Evolutionary conservation across 1,140 invertebrate species (phyloP).

Genomic region (Dysdera silvatica): DNA sequence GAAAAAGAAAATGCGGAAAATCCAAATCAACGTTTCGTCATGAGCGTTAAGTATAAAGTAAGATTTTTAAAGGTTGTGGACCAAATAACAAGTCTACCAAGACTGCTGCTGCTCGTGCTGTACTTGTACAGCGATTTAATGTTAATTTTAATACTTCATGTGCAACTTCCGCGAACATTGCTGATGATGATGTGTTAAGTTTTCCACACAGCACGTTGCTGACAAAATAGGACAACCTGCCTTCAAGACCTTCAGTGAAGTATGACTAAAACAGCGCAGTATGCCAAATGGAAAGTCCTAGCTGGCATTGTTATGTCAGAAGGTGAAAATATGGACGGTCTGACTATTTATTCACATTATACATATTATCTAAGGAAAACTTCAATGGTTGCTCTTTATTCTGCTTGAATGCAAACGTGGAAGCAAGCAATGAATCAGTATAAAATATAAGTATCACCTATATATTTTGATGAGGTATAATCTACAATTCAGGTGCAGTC

Average conservation of each 20-base stretch:
- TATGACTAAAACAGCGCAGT: slow-evolving; percentile 40
- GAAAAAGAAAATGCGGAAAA: slow-evolving; percentile 61
- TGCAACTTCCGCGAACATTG: slow-evolving; percentile 28
- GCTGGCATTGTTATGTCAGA: slow-evolving; percentile 46
- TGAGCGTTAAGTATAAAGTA: slow-evolving; percentile 66
- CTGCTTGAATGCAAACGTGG: too few species aligned
- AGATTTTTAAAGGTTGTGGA: slow-evolving; percentile 66
- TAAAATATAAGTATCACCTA: too few species aligned
- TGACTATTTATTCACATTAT: too few species aligned
- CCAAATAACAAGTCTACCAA: slow-evolving; percentile 84
- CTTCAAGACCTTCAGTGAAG: slow-evolving; percentile 27
- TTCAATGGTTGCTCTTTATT: too few species aligned
- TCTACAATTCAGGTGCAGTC: too few species aligned
- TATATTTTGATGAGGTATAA: too few species aligned
- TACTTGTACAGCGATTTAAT: slow-evolving; percentile 59
- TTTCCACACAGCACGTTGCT: slow-evolving; percentile 45
- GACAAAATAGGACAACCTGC: slow-evolving; percentile 34
- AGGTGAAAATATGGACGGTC: slow-evolving; percentile 37
- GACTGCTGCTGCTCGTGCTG: slow-evolving; percentile 72
- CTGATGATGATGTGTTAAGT: slow-evolving; percentile 43
- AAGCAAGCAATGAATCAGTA: too few species aligned
- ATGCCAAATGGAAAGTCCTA: slow-evolving; percentile 46
- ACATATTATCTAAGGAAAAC: too few species aligned
- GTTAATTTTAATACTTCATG: slow-evolving; percentile 39
- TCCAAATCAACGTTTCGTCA: slow-evolving; percentile 63